Evolutionary conservation across 2,797 vertebrate genomes (phyloP), one percentile per base, ranked within the genome.

Genomic region (Discoglossus pictus): DNA sequence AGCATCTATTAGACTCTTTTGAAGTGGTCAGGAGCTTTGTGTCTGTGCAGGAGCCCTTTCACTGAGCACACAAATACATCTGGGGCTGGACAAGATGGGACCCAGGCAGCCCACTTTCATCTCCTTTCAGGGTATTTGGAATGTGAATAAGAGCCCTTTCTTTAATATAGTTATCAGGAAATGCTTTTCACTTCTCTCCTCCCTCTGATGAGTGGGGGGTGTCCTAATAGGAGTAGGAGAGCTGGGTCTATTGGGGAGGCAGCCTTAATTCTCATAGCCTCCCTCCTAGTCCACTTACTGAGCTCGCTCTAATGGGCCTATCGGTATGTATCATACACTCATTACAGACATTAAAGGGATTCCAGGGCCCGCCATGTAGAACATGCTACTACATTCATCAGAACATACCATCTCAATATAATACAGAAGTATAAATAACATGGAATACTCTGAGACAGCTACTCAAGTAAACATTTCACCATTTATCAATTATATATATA

Each of bases 1-100:
- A 95, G 89, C 91, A 92, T 93, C 92, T 89, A 94, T 93, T 91
- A 88, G 89, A 68, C 74, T 79, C 88, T 85, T 95, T 96, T 96
- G 93, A 96, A 93, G 93, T 93, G 43, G 81, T 73, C 67, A 81
- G 79, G 36, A 73, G 60, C 78, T 80, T 94, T 94, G 92, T 94
- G 73, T 79, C 73, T 74, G 23, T 6, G 72, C 84, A 78, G 87
- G 87, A 84, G 83, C 67, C 77, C 84, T 85, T 84, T 79, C 84
- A 87, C 76, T 80, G 80, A 80, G 71, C 52, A 81, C 86, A 90
- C 90, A 92, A 90, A 87, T 88, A 83, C 92, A 89, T 90, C 86
- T 89, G 91, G 88, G 87, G 82, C 82, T 59, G 78, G 82, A 68
- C 76, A 74, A 79, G 63, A 74, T 69, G 79, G 73, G 75, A 74